These are phyloP conservation scores for Colletes gigas DNA, from an alignment of 1,140 invertebrate genomes.

Conservation along the genomic window DNA sequence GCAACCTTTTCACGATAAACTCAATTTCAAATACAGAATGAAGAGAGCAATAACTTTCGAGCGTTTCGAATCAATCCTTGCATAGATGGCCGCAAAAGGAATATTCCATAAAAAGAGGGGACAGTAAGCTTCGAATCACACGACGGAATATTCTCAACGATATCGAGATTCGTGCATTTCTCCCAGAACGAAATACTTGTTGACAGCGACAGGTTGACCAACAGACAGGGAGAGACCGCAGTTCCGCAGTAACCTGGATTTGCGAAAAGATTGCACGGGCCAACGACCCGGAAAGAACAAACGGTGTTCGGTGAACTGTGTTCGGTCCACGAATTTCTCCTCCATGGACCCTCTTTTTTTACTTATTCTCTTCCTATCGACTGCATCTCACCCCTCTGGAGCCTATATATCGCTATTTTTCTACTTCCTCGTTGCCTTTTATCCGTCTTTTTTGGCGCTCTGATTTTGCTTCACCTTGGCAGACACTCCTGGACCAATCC, in stretches of 20 bases:
- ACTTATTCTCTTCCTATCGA: conserved; percentile 12
- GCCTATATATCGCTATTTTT: conserved; percentile 37
- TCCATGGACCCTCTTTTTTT: not conserved
- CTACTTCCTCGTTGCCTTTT: conserved; percentile 13
- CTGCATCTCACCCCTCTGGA: conserved; percentile 49
- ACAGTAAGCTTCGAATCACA: no score
- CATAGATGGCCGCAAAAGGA: not conserved
- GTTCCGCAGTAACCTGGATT: conserved; percentile 78
- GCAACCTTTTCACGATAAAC: not conserved
- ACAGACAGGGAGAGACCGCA: conserved; percentile 64
- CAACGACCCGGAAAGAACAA: conserved; percentile 80
- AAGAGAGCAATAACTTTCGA: conserved; percentile 33
- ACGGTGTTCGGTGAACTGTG: conserved; percentile 79
- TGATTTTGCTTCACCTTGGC: conserved; percentile 56
- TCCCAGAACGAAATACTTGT: conserved; percentile 47
- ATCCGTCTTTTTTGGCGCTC: conserved; percentile 27
- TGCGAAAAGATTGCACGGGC: conserved; percentile 80
- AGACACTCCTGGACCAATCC: not conserved
- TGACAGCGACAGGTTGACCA: conserved; percentile 47
- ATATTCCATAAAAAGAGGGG: not conserved
- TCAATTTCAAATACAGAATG: conserved; percentile 15
- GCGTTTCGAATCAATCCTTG: conserved; percentile 6
- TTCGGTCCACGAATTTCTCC: conserved; percentile 70
- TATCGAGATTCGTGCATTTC: conserved; percentile 30
- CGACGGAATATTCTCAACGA: not conserved